Evolutionary conservation across 2,113 vertebrate genomes (phyloP).

Genomic region (Amphiprion percula): DNA sequence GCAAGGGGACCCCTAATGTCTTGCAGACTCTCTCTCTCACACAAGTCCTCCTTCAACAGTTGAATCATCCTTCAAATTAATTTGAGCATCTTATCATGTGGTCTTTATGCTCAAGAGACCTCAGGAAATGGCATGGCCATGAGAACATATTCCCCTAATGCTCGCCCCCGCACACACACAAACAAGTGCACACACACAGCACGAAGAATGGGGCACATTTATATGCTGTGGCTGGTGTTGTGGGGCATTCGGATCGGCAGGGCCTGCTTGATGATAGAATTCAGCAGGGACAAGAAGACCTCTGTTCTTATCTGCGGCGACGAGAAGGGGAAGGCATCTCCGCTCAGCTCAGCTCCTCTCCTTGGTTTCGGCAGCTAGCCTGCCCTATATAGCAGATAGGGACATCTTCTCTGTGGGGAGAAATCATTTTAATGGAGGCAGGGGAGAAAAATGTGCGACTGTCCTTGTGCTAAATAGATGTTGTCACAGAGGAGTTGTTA

Average conservation of each 20-base stretch:
- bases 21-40: conserved; percentile 25
- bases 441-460: conserved; percentile 22
- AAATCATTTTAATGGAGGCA: conserved; percentile 54
- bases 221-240: conserved; percentile 83
- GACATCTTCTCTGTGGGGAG: conserved; percentile 49
- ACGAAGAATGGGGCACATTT: conserved; percentile 83
- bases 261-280: conserved; percentile 81
- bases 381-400: conserved; percentile 74
- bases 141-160: conserved; percentile 73
- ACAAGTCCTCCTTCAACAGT: conserved; percentile 52
- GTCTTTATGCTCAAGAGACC: conserved; percentile 41
- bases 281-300: conserved; percentile 85
- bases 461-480: conserved; percentile 70
- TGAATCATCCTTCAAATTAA: conserved; percentile 55
- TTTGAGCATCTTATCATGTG: conserved; percentile 38
- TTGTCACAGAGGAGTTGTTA: conserved; percentile 61
- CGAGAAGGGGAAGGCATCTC: conserved; percentile 59
- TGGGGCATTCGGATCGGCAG: conserved; percentile 76
- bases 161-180: conserved; percentile 37
- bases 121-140: conserved; percentile 71
- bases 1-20: conserved; percentile 3
- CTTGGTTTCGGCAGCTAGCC: conserved; percentile 48
- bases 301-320: conserved; percentile 82
- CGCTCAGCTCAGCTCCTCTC: conserved; percentile 43
- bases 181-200: conserved; percentile 21